These are phyloP conservation scores for Sycophaga agraensis DNA, from an alignment of 1,140 invertebrate genomes.

Conservation along the genomic window DNA sequence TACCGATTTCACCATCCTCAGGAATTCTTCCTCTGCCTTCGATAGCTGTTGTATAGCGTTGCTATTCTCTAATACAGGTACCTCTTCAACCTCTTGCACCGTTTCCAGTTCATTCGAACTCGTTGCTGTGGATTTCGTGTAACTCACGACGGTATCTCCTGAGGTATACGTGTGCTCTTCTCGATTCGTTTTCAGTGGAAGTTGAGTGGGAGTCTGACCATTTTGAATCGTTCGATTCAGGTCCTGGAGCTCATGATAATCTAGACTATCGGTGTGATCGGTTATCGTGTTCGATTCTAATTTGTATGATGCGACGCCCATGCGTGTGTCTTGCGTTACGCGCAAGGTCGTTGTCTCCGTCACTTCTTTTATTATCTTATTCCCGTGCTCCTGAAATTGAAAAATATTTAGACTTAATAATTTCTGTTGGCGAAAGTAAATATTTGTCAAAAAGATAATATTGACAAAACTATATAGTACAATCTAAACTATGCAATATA, in stretches of 20 bases:
- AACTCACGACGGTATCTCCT: neutral
- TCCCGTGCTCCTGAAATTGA: too few relatives aligned
- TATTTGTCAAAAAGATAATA: too few relatives aligned
- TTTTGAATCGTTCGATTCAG: conserved; percentile 14
- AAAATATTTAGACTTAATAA: too few relatives aligned
- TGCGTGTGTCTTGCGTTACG: conserved; percentile 58
- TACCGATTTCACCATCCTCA: conserved; percentile 30
- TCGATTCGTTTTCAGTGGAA: neutral
- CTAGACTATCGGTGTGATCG: conserved; percentile 47
- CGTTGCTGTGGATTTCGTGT: neutral
- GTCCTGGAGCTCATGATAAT: conserved; percentile 40
- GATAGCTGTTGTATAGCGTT: neutral
- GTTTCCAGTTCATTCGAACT: too few relatives aligned
- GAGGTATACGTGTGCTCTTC: conserved; percentile 1
- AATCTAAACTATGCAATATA: too few relatives aligned
- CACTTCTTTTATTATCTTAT: conserved; percentile 59
- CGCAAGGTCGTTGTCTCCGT: conserved; percentile 61
- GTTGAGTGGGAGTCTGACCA: neutral
- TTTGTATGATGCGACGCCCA: conserved; percentile 59
- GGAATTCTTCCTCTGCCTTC: conserved; percentile 20
- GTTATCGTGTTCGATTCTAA: conserved; percentile 55
- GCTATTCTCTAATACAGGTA: neutral
- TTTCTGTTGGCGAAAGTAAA: too few relatives aligned
- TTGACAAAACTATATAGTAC: too few relatives aligned
- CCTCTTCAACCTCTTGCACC: neutral